Percentiles rank a stretch among this genome's conserved stretches.
phyloP scores from a whole-genome alignment of 2,797 vertebrate species.

The Caiman crocodilus region DNA sequence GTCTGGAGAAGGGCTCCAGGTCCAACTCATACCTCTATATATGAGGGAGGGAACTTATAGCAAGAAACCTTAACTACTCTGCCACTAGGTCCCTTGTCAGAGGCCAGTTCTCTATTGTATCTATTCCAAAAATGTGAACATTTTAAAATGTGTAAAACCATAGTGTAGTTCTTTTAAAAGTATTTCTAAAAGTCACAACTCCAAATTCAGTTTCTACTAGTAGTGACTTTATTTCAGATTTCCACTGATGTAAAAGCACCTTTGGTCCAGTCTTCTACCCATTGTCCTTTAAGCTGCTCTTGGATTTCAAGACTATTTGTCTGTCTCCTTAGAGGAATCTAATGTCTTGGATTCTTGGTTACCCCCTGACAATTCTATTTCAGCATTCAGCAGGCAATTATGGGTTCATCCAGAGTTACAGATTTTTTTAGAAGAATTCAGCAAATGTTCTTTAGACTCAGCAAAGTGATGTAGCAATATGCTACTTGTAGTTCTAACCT shows the following conservation, averaged over 20 bases:
- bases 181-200: not conserved
- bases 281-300: constrained; percentile 53
- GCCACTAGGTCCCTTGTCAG: not conserved
- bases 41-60: no score
- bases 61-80: no score
- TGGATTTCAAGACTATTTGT: constrained; percentile 37
- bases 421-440: constrained; percentile 54
- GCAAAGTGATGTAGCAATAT: constrained; percentile 36
- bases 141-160: not conserved
- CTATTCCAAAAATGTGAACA: not conserved
- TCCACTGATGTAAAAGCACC: not conserved
- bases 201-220: not conserved
- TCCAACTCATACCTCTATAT: no score
- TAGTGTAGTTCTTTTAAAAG: not conserved
- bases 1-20: no score
- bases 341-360: constrained; percentile 62
- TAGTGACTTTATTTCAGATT: not conserved
- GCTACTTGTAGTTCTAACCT: not conserved
- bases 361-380: constrained; percentile 68
- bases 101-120: not conserved
- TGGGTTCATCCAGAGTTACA: constrained; percentile 56
- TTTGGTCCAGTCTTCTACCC: constrained; percentile 19
- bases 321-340: constrained; percentile 44
- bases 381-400: constrained; percentile 70
- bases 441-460: constrained; percentile 53